Base-by-base conservation (phyloP, 2,888 invertebrate species). In the Amphipyra berbera region DNA sequence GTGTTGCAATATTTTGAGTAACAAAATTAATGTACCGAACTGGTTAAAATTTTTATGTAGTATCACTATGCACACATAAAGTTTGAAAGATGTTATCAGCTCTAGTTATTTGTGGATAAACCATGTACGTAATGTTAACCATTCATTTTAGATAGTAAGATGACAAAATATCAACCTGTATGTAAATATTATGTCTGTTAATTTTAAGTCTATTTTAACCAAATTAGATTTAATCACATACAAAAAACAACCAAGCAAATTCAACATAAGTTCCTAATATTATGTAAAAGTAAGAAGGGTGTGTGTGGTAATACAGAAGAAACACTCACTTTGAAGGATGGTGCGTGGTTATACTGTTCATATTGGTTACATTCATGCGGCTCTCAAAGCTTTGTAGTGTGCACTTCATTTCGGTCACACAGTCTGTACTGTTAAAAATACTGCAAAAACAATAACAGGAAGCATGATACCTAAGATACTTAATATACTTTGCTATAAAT, bases 391-490 rank as follows among this genome's bases (percentile, higher is more conserved):
- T 93, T 90, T 93, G 93, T 73, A 90, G 82, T 81, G 92, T 92
- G 90, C 91, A 90, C 89, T 91, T 92, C 82, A 88, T 84, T 90
- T 93, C 94, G 83, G 89, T 93, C 90, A 94, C 89, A 93, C 88
- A 89, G 87, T 94, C 94, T 90, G 94, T 92, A 93, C 93, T 94
- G 90, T 94, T 93, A 93, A 93, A 94, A 92, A 90, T 91, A 94
- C 94, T 95, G 95, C 91, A 93, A 92, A 91, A 91, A 94, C 91
- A 93, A 93, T 89, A 89, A 92, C 87, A 88, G 75, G 70, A 92
- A 91, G 90, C 91, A 77, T 84, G 88, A 84, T 86, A 83, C 78
- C 76, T 77, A 67, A 73, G 61, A 73, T 68, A 65, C 68, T 76
- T 69, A 79, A 76, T 74, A 76, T 68, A 73, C 78, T 73, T 70